phyloP scores from a whole-genome alignment of 1,140 invertebrate genomes.

The Conopomorpha cramerella region DNA sequence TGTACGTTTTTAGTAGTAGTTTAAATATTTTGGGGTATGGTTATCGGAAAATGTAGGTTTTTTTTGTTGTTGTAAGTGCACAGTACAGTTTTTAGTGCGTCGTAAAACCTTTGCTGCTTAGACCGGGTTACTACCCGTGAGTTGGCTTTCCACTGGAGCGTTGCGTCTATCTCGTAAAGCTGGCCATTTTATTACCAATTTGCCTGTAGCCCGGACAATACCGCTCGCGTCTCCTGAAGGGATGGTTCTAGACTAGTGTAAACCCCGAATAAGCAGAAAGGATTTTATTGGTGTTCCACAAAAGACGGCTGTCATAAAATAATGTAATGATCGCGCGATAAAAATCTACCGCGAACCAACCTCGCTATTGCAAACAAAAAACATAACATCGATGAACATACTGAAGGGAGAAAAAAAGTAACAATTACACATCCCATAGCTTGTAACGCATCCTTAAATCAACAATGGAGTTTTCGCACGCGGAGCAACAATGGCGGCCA shows the following conservation, averaged over 20 bases:
- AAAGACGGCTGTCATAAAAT: background rate
- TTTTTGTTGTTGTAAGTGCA: too few relatives aligned
- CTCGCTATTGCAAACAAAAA: background rate
- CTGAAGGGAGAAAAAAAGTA: slow-evolving; percentile 36
- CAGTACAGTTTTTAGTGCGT: background rate
- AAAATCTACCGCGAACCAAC: background rate
- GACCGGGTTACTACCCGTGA: background rate
- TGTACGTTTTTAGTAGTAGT: too few relatives aligned
- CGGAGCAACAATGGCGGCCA: slow-evolving; percentile 27
- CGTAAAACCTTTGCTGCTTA: background rate
- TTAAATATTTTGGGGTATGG: too few relatives aligned
- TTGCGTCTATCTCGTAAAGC: slow-evolving; percentile 10
- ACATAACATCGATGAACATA: slow-evolving; percentile 9
- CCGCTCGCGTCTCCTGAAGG: slow-evolving; percentile 14
- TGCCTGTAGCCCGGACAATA: slow-evolving; percentile 8
- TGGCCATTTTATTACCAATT: slow-evolving; percentile 12
- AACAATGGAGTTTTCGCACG: slow-evolving; percentile 37
- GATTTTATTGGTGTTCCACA: slow-evolving; percentile 15
- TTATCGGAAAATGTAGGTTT: too few relatives aligned
- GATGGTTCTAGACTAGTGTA: slow-evolving; percentile 10
- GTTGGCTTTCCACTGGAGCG: background rate
- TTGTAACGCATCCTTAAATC: slow-evolving; percentile 25
- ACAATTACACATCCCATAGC: slow-evolving; percentile 15
- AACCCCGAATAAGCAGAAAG: slow-evolving; percentile 15
- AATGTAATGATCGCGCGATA: background rate